A percentile compares a stretch with the other conserved stretches of the same genome.
These are phyloP conservation scores for Acanthococcus lagerstroemiae DNA, from an alignment of 2,888 invertebrate genomes.

Conservation along the genomic window DNA sequence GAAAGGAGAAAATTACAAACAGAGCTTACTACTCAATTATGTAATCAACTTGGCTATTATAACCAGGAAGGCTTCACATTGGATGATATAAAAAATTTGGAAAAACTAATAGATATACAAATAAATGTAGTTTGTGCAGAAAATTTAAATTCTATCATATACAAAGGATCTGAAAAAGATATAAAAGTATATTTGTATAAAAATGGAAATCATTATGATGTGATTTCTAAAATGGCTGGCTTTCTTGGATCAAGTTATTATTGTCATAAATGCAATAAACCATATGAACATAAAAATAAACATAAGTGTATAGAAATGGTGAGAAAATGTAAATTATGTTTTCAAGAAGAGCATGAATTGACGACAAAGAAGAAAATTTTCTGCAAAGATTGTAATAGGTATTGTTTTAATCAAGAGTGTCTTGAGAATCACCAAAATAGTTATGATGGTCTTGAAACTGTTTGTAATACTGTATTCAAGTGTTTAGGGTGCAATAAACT, in stretches of 20 bases:
- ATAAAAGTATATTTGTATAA: constrained; percentile 19
- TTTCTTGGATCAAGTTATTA: constrained; percentile 15
- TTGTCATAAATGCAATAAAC: constrained; percentile 20
- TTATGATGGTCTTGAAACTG: too few species aligned
- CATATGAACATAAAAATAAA: too few species aligned
- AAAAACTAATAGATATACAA: neutral
- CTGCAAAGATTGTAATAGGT: neutral
- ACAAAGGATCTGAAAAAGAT: constrained; percentile 8
- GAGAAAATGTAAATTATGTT: too few species aligned
- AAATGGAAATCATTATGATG: constrained; percentile 20
- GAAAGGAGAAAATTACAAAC: neutral
- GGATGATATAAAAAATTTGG: constrained; percentile 13
- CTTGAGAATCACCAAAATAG: too few species aligned
- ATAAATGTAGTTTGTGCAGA: neutral
- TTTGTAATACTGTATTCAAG: too few species aligned
- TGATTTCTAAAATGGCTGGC: constrained; percentile 9
- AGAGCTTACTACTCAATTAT: neutral
- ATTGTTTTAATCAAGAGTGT: constrained; percentile 15
- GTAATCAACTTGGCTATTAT: constrained; percentile 8
- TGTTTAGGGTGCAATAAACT: too few species aligned
- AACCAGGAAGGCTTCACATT: constrained; percentile 24
- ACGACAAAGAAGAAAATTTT: constrained; percentile 4
- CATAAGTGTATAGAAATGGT: too few species aligned
- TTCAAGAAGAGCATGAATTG: too few species aligned
- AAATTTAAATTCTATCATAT: constrained; percentile 15